Evolutionary conservation across 2,797 vertebrate genomes (phyloP), one percentile per base, ranked within the genome.

Genomic region (Gymnocypris eckloni): DNA sequence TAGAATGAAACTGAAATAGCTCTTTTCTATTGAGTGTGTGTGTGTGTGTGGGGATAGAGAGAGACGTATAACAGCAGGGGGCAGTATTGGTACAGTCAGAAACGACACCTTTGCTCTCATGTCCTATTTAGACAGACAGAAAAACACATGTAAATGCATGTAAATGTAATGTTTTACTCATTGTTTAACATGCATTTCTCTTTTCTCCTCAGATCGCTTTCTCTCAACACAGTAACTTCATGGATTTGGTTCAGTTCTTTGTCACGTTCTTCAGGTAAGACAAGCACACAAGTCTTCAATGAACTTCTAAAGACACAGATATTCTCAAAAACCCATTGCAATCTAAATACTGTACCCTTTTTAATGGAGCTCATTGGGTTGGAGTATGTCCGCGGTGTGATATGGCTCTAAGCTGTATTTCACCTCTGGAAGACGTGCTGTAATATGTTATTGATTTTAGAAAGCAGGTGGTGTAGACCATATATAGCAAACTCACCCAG

Each of bases 221-320:
- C 95, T 99, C 98, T 16, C 98, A 99, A 90, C 98, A 99, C 95
- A 99, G 97, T 96, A 99, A 99, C 96, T 99, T 99, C 95, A 99
- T 99, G 98, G 98, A 99, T 93, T 96, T 99, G 93, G 98, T 99
- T 90, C 98, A 99, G 94, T 99, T 99, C 95, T 99, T 99, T 90
- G 97, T 99, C 95, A 99, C 98, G 0, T 99, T 99, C 94, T 99
- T 99, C 97, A 99, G 98, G 98, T 45, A 45, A 9, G 10, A 45
- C 52, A 20, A 61, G 12, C 4, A 12, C 43, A 37, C 11, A 8
- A 67, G 20, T 25, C 25, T 80, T 66, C 28, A 4, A n/a, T 71
- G 59, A 33, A 64, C 16, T 79, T 66, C 5, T 43, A 39, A 79
- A 79, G 22, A 13, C 54, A 43, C 22, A 37, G 11, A n/a, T 66